A percentile compares a stretch with the other conserved stretches of the same genome.
Evolutionary conservation across 2,797 vertebrate genomes (phyloP).

Genomic region (Tiaroga cobitis): DNA sequence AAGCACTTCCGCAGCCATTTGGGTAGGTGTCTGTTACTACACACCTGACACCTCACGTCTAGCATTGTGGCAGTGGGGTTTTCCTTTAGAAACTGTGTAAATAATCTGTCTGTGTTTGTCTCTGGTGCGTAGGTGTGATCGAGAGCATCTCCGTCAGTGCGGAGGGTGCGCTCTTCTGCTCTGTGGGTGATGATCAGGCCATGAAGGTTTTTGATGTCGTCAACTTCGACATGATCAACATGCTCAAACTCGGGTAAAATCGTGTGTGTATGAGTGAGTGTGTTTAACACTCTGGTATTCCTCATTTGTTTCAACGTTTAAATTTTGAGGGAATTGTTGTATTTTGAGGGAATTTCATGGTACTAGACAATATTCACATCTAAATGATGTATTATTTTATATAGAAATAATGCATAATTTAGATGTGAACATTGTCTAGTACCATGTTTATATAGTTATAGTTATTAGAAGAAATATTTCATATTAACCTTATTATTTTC

Average conservation of each 20-base stretch:
- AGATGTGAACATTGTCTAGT: no score
- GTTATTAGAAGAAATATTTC: not conserved
- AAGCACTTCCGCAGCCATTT: constrained; percentile 98
- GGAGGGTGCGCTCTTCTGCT: constrained; percentile 92
- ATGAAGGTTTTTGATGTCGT: constrained; percentile 99
- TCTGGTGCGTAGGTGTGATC: constrained; percentile 82
- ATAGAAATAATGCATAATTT: no score
- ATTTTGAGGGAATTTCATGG: no score
- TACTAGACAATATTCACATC: not conserved
- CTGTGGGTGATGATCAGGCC: constrained; percentile 97
- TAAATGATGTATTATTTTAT: not conserved
- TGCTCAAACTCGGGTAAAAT: constrained; percentile 95
- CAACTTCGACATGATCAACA: constrained; percentile 99
- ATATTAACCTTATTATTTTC: not conserved
- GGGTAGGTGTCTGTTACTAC: constrained; percentile 70
- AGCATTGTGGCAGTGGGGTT: not conserved
- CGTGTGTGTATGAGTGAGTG: no score
- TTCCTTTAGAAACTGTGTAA: not conserved
- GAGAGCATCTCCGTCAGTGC: constrained; percentile 92
- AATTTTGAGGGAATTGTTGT: no score
- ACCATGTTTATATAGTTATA: no score
- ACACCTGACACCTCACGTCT: not conserved
- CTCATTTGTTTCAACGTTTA: not conserved
- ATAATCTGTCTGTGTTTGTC: not conserved
- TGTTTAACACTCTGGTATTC: not conserved